Percentiles rank a stretch among this genome's conserved stretches.
Conservation (phyloP, 2,113 vertebrate species). For the Balaeniceps rex region DNA sequence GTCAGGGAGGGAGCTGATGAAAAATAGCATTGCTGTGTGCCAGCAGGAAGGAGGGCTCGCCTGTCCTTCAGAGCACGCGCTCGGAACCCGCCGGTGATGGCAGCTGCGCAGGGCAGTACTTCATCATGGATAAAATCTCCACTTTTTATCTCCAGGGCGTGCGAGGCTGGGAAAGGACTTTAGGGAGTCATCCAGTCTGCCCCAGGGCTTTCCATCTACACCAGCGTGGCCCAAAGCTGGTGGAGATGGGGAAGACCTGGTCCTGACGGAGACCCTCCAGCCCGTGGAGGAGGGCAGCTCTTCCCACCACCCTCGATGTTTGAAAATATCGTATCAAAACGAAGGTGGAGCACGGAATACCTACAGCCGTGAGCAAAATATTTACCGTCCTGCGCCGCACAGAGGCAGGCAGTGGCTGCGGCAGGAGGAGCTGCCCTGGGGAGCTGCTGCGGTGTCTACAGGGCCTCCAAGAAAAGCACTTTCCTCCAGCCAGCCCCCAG, state of each 20-base stretch:
- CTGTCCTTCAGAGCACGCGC: background rate
- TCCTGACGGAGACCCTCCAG: too few species aligned
- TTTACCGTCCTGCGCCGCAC: accelerated
- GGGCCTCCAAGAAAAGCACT: background rate
- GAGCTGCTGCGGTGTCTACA: background rate
- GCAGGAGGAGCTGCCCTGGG: background rate
- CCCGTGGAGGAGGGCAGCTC: too few species aligned
- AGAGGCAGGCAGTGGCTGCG: background rate
- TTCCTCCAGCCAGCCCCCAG: background rate
- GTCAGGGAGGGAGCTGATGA: background rate
- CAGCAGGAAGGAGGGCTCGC: background rate
- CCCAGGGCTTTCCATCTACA: background rate
- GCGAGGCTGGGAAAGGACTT: background rate
- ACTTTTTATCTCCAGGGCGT: background rate
- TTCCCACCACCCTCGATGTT: accelerated
- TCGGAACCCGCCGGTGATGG: background rate
- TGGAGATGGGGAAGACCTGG: background rate
- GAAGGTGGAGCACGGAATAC: accelerated
- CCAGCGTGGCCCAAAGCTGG: background rate
- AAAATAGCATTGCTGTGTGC: background rate
- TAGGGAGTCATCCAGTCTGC: background rate
- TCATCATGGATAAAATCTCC: background rate
- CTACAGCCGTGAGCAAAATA: background rate
- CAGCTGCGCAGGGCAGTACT: background rate
- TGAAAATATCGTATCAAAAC: accelerated